A percentile compares a stretch with the other conserved stretches of the same genome.
Conservation (phyloP, 1,140 invertebrate genomes). For the Drosophila simulans region DNA sequence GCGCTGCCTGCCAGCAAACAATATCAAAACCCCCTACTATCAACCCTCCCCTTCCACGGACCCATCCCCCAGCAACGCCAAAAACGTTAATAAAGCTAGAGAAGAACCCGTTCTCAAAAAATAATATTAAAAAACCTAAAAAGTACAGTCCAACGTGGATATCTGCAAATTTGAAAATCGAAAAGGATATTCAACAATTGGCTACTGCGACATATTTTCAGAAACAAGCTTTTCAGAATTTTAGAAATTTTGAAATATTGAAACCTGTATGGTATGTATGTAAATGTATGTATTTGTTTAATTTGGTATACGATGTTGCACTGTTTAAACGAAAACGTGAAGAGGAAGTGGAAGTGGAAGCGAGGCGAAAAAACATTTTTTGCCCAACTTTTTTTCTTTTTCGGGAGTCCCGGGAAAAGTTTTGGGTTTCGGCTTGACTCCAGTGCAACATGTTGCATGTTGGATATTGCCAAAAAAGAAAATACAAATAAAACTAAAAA, state of each 20-base stretch:
- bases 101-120: slow-evolving; percentile 13
- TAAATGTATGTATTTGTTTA: no score
- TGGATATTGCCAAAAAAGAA: slow-evolving; percentile 58
- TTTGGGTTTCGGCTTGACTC: slow-evolving; percentile 60
- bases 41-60: background rate
- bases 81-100: slow-evolving; percentile 71
- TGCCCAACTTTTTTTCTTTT: slow-evolving; percentile 11
- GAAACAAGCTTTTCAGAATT: no score
- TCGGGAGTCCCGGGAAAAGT: slow-evolving; percentile 45
- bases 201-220: no score
- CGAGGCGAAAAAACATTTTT: slow-evolving; percentile 43
- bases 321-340: slow-evolving; percentile 31
- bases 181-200: background rate
- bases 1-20: slow-evolving; percentile 75
- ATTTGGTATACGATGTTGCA: background rate
- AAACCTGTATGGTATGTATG: no score
- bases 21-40: slow-evolving; percentile 22
- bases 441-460: slow-evolving; percentile 79
- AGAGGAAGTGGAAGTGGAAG: slow-evolving; percentile 14
- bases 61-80: slow-evolving; percentile 9
- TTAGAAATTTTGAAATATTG: no score
- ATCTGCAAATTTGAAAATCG: background rate
- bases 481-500: no score
- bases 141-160: slow-evolving; percentile 24
- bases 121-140: slow-evolving; percentile 11